Evolutionary conservation across 2,888 invertebrate genomes (phyloP).

Genomic region (Chymomyza fuscimana): DNA sequence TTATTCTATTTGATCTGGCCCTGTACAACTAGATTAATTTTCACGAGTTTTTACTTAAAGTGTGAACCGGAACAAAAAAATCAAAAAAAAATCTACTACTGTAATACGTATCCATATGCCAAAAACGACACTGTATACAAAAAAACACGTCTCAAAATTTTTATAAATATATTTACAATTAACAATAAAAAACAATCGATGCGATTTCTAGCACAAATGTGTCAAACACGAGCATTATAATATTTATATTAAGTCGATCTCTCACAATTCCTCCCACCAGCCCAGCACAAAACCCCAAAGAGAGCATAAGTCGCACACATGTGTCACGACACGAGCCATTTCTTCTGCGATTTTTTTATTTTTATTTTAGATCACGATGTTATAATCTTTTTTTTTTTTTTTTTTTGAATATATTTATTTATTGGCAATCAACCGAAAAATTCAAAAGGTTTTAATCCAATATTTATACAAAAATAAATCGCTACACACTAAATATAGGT

Average conservation of each 20-base stretch:
- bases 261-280: neutral
- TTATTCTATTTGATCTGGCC: no score
- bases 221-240: constrained; percentile 63
- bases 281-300: neutral
- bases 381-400: no score
- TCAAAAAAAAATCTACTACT: neutral
- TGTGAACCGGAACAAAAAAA: neutral
- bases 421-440: no score
- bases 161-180: constrained; percentile 41
- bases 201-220: constrained; percentile 72
- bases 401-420: no score
- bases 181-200: constrained; percentile 69
- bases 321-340: neutral
- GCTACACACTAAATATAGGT: no score
- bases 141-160: constrained; percentile 44
- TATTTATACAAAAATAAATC: no score
- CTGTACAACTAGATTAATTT: no score
- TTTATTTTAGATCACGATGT: neutral
- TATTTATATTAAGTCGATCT: constrained; percentile 64
- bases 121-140: no score
- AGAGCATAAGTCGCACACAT: neutral
- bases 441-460: no score
- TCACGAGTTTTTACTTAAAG: no score
- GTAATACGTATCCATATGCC: no score
- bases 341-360: neutral